These are phyloP conservation scores for Epirrhoe alternata DNA, from an alignment of 2,888 invertebrate species.

Conservation along the genomic window DNA sequence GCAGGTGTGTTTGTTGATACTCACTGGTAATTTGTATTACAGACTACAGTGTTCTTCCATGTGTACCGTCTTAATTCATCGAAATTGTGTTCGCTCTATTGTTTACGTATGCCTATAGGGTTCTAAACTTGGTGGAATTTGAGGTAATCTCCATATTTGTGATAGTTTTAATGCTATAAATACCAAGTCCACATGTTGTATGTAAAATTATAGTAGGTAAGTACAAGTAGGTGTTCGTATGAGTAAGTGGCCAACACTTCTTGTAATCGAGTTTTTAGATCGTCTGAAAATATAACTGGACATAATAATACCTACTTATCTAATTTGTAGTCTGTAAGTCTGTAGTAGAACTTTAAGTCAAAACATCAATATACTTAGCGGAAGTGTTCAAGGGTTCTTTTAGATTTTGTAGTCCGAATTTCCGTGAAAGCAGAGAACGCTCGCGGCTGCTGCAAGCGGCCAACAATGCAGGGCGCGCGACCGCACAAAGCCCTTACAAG, in stretches of 20 bases:
- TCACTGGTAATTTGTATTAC: slow-evolving; percentile 25
- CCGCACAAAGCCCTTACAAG: slow-evolving; percentile 75
- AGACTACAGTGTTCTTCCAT: slow-evolving; percentile 2
- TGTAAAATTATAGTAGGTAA: too few species aligned
- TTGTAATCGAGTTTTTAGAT: too few species aligned
- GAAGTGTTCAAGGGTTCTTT: slow-evolving; percentile 4
- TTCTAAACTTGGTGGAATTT: too few species aligned
- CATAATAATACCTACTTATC: too few species aligned
- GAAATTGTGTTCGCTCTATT: neutral
- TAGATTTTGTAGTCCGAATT: slow-evolving; percentile 50
- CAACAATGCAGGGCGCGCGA: slow-evolving; percentile 67
- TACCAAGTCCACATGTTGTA: too few species aligned
- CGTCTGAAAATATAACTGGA: too few species aligned
- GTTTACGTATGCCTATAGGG: neutral
- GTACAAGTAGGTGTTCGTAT: too few species aligned
- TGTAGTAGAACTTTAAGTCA: neutral
- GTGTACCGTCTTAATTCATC: too few species aligned
- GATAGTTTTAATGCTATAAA: too few species aligned
- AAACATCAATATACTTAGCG: slow-evolving; percentile 11
- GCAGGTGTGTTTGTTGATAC: slow-evolving; percentile 43
- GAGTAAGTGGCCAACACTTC: too few species aligned
- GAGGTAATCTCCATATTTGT: too few species aligned
- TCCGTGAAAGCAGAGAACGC: slow-evolving; percentile 62
- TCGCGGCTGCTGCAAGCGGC: slow-evolving; percentile 61
- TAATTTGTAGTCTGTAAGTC: too few species aligned